Conservation (phyloP, 2,797 vertebrate species). For the Amazonetta brasiliensis region DNA sequence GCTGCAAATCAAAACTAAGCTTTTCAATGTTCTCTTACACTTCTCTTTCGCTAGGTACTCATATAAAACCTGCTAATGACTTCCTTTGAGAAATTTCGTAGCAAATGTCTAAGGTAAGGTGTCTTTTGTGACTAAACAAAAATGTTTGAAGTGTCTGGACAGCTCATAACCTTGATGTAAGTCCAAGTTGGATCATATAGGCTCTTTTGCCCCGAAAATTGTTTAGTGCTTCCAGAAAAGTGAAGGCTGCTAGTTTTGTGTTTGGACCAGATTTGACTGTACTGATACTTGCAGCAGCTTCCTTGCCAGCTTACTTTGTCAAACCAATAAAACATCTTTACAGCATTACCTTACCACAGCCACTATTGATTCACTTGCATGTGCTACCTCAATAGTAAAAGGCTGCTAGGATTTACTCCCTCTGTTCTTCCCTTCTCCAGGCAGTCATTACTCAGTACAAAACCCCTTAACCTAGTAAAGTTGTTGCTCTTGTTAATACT, state of each 20-base stretch:
- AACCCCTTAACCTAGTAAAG: constrained; percentile 76
- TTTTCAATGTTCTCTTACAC: background rate
- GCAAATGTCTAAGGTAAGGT: background rate
- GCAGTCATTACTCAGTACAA: constrained; percentile 79
- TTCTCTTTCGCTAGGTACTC: background rate
- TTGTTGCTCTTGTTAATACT: constrained; percentile 78
- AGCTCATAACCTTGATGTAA: background rate
- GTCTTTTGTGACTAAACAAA: background rate
- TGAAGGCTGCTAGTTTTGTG: constrained; percentile 15
- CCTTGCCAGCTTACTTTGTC: constrained; percentile 70
- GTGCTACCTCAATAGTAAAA: constrained; percentile 80
- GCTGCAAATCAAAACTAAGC: background rate
- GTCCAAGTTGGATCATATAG: background rate
- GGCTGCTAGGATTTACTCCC: constrained; percentile 80
- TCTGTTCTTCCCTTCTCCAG: constrained; percentile 71
- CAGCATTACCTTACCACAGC: constrained; percentile 71
- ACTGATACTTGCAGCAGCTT: constrained; percentile 62
- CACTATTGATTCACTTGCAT: constrained; percentile 82
- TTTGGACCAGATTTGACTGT: constrained; percentile 42
- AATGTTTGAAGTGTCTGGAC: background rate
- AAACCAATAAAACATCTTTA: constrained; percentile 83
- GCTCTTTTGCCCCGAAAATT: background rate
- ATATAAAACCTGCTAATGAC: background rate
- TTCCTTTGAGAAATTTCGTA: background rate
- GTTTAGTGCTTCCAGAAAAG: constrained; percentile 7